Evolutionary conservation across 2,797 vertebrate genomes (phyloP).

Genomic region (Glossophaga mutica): DNA sequence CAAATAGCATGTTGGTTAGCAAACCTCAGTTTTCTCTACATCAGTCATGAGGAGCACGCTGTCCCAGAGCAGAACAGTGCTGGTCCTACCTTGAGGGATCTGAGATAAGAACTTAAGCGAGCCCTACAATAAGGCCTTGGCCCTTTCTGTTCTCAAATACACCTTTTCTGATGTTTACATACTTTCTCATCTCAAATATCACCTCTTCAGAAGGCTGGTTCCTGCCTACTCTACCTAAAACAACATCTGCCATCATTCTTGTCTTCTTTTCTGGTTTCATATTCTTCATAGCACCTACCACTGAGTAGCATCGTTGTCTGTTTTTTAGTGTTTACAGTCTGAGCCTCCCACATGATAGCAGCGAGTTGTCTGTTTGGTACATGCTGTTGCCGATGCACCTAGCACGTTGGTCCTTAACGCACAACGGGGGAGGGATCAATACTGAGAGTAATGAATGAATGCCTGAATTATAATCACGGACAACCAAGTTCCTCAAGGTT

Average conservation of each 20-base stretch:
- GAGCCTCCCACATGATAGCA: background rate
- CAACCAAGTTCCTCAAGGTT: background rate
- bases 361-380: background rate
- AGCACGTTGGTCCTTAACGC: background rate
- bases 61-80: background rate
- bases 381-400: background rate
- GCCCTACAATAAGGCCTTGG: background rate
- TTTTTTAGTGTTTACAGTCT: background rate
- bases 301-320: background rate
- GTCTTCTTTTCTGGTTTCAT: background rate
- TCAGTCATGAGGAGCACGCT: rapidly evolving
- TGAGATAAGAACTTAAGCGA: background rate
- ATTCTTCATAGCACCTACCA: background rate
- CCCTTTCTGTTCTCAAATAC: background rate
- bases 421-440: background rate
- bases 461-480: background rate
- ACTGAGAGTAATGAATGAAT: background rate
- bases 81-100: background rate
- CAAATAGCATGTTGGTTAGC: background rate
- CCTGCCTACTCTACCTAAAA: background rate
- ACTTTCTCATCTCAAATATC: background rate
- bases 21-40: background rate
- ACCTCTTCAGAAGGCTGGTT: background rate
- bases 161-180: background rate
- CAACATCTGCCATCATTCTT: background rate